These are phyloP conservation scores for Drosophila nigromelanica DNA, from an alignment of 1,140 invertebrate genomes.

Conservation along the genomic window DNA sequence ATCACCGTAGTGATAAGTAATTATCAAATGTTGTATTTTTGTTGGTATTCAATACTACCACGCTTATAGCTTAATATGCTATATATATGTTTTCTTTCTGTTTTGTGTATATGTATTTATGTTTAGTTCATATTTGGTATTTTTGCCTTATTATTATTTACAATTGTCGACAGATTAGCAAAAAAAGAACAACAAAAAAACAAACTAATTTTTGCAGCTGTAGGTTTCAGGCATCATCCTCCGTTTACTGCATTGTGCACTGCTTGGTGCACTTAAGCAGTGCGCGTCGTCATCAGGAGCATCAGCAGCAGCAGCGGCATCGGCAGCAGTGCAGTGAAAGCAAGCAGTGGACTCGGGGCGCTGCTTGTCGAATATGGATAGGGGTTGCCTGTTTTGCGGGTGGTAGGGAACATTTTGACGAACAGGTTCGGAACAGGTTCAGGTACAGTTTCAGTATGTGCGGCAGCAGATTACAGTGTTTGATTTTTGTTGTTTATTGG, in stretches of 20 bases:
- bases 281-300: constrained; percentile 44
- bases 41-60: constrained; percentile 11
- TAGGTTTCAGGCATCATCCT: constrained; percentile 10
- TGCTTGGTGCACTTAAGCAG: constrained; percentile 55
- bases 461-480: constrained; percentile 14
- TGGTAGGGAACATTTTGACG: neutral
- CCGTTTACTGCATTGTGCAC: constrained; percentile 18
- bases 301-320: constrained; percentile 26
- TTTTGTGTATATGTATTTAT: constrained; percentile 19
- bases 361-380: constrained; percentile 53
- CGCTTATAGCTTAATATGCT: constrained; percentile 12
- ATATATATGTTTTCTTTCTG: constrained; percentile 1
- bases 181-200: neutral
- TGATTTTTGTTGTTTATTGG: constrained; percentile 19
- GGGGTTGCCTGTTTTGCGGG: constrained; percentile 62
- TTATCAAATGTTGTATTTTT: constrained; percentile 22
- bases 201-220: constrained; percentile 25
- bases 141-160: constrained; percentile 50
- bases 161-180: constrained; percentile 21
- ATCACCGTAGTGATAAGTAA: constrained; percentile 38
- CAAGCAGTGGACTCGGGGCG: constrained; percentile 43
- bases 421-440: constrained; percentile 5
- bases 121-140: constrained; percentile 25
- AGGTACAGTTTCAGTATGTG: constrained; percentile 2
- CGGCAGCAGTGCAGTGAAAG: constrained; percentile 38